These are phyloP conservation scores for Aphodius sticticus DNA, from an alignment of 2,888 invertebrate genomes.

Conservation along the genomic window DNA sequence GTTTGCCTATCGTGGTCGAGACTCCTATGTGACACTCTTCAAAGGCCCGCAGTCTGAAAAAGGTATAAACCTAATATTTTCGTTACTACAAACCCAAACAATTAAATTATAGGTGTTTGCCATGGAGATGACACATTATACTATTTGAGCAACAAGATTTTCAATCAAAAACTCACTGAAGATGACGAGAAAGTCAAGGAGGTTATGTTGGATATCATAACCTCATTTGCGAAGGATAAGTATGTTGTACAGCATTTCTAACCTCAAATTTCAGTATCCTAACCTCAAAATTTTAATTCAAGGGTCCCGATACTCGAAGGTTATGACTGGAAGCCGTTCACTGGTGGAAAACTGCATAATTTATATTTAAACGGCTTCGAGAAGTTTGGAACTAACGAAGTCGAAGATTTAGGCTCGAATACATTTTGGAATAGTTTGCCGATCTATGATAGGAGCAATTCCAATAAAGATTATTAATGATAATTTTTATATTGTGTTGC, in stretches of 20 bases:
- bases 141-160: constrained; percentile 21
- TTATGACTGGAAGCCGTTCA: constrained; percentile 27
- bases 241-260: constrained; percentile 5
- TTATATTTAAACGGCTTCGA: constrained; percentile 26
- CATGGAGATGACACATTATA: constrained; percentile 36
- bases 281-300: constrained; percentile 19
- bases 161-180: constrained; percentile 27
- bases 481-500: background rate
- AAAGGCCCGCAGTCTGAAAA: constrained; percentile 21
- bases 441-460: constrained; percentile 20
- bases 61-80: constrained; percentile 12
- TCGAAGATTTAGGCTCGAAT: constrained; percentile 24
- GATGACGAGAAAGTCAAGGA: constrained; percentile 33
- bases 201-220: constrained; percentile 28
- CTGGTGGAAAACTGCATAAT: constrained; percentile 18
- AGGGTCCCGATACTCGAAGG: constrained; percentile 25
- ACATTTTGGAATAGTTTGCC: constrained; percentile 30
- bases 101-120: constrained; percentile 24
- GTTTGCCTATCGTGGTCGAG: constrained; percentile 32
- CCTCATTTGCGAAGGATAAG: constrained; percentile 28
- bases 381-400: constrained; percentile 17
- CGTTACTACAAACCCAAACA: background rate
- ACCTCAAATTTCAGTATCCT: background rate
- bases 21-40: constrained; percentile 26
- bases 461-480: constrained; percentile 19